Conservation (phyloP, 2,888 invertebrate species). For the Drosophila atroscutellata region DNA sequence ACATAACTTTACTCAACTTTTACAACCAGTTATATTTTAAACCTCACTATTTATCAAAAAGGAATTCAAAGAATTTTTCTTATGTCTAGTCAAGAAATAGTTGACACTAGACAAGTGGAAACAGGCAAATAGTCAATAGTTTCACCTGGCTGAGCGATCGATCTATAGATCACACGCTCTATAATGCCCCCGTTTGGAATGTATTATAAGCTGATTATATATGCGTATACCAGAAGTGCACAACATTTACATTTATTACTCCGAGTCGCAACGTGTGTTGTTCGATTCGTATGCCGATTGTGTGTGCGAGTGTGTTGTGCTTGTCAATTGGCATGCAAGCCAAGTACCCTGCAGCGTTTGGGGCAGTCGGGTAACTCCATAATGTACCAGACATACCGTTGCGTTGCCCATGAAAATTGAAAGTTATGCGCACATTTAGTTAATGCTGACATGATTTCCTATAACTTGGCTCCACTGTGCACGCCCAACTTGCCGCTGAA, state of each 20-base stretch:
- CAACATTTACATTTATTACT: constrained; percentile 29
- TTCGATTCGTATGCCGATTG: constrained; percentile 61
- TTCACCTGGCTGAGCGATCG: constrained; percentile 10
- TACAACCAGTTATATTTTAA: neutral
- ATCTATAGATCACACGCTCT: constrained; percentile 28
- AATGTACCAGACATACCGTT: constrained; percentile 43
- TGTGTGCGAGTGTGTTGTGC: constrained; percentile 19
- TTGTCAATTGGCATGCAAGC: constrained; percentile 65
- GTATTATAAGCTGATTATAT: constrained; percentile 6
- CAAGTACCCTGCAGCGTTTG: constrained; percentile 29
- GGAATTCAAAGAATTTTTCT: neutral
- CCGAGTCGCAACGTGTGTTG: constrained; percentile 56
- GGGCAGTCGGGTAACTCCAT: constrained; percentile 54
- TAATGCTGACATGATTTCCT: constrained; percentile 60
- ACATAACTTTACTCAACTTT: neutral
- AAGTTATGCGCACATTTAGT: constrained; percentile 66
- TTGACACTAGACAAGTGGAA: constrained; percentile 6
- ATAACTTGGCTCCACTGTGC: constrained; percentile 47
- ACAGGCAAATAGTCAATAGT: neutral
- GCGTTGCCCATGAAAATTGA: constrained; percentile 72
- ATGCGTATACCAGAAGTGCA: constrained; percentile 38
- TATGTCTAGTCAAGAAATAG: neutral
- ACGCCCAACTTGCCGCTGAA: constrained; percentile 50
- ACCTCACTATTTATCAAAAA: neutral
- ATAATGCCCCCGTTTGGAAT: constrained; percentile 14